Evolutionary conservation across 2,888 invertebrate genomes (phyloP).

Genomic region (Diarsia brunnea): DNA sequence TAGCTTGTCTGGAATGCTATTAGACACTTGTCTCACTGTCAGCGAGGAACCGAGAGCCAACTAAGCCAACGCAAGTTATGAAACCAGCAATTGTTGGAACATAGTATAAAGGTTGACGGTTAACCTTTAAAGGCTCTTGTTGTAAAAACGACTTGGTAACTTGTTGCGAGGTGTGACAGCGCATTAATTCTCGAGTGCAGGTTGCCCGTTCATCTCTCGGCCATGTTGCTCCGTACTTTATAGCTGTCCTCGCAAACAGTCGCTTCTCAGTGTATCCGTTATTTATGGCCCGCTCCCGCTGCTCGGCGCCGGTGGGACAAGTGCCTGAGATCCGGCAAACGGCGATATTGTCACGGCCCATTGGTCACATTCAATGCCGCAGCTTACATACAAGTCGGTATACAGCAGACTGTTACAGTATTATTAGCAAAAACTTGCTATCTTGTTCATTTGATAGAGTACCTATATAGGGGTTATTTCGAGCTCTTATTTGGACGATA

Average conservation of each 20-base stretch:
- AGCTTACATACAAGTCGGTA: constrained; percentile 48
- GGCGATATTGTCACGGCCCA: constrained; percentile 77
- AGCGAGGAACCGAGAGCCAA: constrained; percentile 24
- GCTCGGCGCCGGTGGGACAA: constrained; percentile 46
- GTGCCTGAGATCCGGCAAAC: constrained; percentile 61
- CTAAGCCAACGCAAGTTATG: background rate
- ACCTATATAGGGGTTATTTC: constrained; percentile 2
- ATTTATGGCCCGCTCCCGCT: constrained; percentile 37
- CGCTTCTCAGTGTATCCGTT: constrained; percentile 30
- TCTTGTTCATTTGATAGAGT: constrained; percentile 17
- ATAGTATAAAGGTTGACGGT: constrained; percentile 18
- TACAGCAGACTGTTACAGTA: constrained; percentile 45
- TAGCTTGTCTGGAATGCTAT: constrained; percentile 56
- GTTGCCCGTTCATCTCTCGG: constrained; percentile 41
- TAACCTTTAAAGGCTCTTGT: constrained; percentile 12
- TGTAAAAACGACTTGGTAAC: constrained; percentile 16
- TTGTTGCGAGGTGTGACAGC: constrained; percentile 40
- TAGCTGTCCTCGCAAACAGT: constrained; percentile 28
- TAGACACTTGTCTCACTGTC: constrained; percentile 29
- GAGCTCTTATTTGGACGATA: constrained; percentile 7
- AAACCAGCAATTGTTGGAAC: constrained; percentile 9
- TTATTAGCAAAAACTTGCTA: constrained; percentile 44
- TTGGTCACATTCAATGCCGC: constrained; percentile 81
- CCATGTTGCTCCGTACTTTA: constrained; percentile 33
- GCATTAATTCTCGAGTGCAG: constrained; percentile 28